Evolutionary conservation across 1,140 invertebrate genomes (phyloP).

Genomic region (Drosophila chauvacae): DNA sequence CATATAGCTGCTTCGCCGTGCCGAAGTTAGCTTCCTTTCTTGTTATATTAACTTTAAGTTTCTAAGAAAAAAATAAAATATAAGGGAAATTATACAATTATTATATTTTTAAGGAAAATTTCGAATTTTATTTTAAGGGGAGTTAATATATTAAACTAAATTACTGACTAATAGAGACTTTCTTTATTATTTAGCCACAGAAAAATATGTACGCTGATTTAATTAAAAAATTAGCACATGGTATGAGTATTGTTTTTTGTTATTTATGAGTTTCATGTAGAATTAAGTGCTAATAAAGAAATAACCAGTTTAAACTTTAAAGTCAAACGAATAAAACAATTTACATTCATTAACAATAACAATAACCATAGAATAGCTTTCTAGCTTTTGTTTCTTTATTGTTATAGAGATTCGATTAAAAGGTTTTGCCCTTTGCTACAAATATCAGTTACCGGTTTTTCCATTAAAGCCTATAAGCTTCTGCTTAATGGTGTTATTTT

Average conservation of each 20-base stretch:
- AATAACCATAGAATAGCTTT: constrained; percentile 1
- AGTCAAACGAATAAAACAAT: not conserved
- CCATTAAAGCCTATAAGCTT: not conserved
- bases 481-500: not conserved
- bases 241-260: not conserved
- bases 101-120: no score
- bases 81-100: no score
- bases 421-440: not conserved
- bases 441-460: not conserved
- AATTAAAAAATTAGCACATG: not conserved
- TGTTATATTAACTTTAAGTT: no score
- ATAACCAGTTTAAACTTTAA: constrained; percentile 5
- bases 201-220: not conserved
- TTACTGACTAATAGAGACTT: no score
- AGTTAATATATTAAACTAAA: no score
- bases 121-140: no score
- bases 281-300: not conserved
- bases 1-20: no score
- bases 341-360: not conserved
- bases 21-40: no score
- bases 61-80: no score
- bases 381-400: not conserved
- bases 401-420: not conserved
- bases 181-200: not conserved
- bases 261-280: not conserved